These are phyloP conservation scores for Aphaenogaster rudis DNA, from an alignment of 1,140 invertebrate species.

Conservation along the genomic window DNA sequence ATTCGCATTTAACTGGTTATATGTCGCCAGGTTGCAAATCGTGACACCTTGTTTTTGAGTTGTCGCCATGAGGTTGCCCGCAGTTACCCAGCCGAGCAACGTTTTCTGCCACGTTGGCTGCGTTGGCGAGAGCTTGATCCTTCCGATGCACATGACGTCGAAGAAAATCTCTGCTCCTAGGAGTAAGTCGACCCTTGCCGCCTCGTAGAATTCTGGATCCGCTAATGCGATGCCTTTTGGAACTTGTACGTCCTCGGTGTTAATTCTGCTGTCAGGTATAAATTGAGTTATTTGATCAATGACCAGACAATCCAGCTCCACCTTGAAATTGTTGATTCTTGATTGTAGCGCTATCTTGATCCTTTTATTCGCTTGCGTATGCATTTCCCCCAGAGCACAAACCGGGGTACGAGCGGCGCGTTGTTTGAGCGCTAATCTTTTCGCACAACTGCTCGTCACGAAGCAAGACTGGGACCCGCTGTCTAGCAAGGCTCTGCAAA, in stretches of 20 bases:
- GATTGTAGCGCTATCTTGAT: background rate
- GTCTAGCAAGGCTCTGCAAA: conserved; percentile 6
- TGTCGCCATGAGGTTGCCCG: too few species aligned
- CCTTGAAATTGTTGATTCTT: background rate
- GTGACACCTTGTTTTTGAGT: too few species aligned
- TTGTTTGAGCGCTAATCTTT: background rate
- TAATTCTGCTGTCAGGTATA: background rate
- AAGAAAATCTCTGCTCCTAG: background rate
- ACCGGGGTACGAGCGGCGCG: background rate
- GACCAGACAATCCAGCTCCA: background rate
- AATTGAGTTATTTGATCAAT: background rate
- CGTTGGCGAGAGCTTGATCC: background rate
- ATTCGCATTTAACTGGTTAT: too few species aligned
- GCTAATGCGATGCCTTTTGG: background rate
- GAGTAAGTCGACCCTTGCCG: background rate
- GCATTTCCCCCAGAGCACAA: background rate
- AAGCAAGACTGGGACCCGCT: background rate
- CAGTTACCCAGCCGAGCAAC: too few species aligned
- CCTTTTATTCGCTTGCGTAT: background rate
- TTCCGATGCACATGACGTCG: background rate
- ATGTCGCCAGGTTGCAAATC: too few species aligned
- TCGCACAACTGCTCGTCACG: background rate
- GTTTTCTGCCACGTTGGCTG: background rate
- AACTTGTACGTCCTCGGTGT: background rate
- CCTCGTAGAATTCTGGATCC: background rate